Conservation (phyloP, 2,797 vertebrate species). For the Limnodromus scolopaceus region DNA sequence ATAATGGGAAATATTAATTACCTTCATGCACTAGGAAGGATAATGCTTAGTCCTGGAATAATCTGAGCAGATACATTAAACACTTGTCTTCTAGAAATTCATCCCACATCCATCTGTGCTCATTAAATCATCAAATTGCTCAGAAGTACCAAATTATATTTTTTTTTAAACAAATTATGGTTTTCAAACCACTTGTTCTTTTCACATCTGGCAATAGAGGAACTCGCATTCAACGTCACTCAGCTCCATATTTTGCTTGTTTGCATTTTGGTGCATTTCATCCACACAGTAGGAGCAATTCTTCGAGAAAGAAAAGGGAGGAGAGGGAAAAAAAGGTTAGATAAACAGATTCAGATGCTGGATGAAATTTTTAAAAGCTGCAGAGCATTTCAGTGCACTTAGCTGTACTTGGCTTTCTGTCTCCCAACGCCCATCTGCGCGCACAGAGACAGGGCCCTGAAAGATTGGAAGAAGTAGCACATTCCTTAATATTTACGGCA, state of each 20-base stretch:
- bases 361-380: slow-evolving; percentile 61
- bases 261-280: slow-evolving; percentile 66
- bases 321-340: slow-evolving; percentile 44
- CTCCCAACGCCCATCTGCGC: slow-evolving; percentile 57
- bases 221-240: slow-evolving; percentile 11
- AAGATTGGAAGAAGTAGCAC: slow-evolving; percentile 65
- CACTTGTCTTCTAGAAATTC: slow-evolving; percentile 65
- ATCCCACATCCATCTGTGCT: slow-evolving; percentile 72
- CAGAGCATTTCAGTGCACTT: slow-evolving; percentile 66
- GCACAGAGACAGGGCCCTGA: slow-evolving; percentile 14
- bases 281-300: slow-evolving; percentile 50
- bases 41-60: slow-evolving; percentile 68
- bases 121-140: slow-evolving; percentile 75
- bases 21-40: slow-evolving; percentile 58
- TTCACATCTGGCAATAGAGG: slow-evolving; percentile 72
- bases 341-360: slow-evolving; percentile 69
- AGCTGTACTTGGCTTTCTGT: slow-evolving; percentile 71
- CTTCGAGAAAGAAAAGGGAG: slow-evolving; percentile 54
- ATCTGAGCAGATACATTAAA: slow-evolving; percentile 68
- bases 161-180: slow-evolving; percentile 61
- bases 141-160: slow-evolving; percentile 70
- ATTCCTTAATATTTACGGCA: slow-evolving; percentile 68
- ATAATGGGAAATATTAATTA: slow-evolving; percentile 69
- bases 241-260: slow-evolving; percentile 46
- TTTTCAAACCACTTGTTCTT: slow-evolving; percentile 73